Evolutionary conservation across 1,140 invertebrate species (phyloP).

Genomic region (Eulimnadia texana): DNA sequence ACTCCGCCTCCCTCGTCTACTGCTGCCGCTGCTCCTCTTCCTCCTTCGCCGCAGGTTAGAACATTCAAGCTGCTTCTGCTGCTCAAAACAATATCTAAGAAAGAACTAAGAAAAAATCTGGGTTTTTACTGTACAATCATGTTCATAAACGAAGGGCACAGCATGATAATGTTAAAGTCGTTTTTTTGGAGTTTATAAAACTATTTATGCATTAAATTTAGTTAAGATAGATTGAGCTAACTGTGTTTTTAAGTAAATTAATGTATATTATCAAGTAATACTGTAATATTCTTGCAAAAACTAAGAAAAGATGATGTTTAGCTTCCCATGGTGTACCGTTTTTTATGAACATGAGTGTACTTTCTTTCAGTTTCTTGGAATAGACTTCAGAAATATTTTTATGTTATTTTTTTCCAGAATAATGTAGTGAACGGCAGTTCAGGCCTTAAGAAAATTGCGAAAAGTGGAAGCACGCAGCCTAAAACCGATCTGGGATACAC

Average conservation of each 20-base stretch:
- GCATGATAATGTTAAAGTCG: too few relatives aligned
- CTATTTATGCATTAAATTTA: too few relatives aligned
- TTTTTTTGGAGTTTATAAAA: too few relatives aligned
- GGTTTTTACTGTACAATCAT: neutral
- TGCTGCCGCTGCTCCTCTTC: too few relatives aligned
- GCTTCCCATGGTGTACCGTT: too few relatives aligned
- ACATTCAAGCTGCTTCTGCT: neutral
- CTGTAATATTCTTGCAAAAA: too few relatives aligned
- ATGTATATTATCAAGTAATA: too few relatives aligned
- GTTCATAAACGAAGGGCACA: too few relatives aligned
- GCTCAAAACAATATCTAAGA: neutral
- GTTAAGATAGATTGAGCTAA: too few relatives aligned
- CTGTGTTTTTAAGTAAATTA: too few relatives aligned
- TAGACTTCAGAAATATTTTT: neutral
- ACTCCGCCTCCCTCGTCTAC: too few relatives aligned
- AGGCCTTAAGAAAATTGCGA: neutral
- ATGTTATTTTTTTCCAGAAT: neutral
- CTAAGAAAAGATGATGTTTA: too few relatives aligned
- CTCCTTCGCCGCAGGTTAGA: neutral
- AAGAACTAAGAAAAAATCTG: neutral
- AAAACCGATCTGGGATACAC: slow-evolving; percentile 6
- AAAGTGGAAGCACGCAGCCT: neutral
- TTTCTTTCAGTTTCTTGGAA: neutral
- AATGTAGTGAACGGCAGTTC: neutral
- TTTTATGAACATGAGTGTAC: neutral